A percentile compares a stretch with the other conserved stretches of the same genome.
Evolutionary conservation across 2,888 invertebrate species (phyloP).

Genomic region (Thumatha senex): DNA sequence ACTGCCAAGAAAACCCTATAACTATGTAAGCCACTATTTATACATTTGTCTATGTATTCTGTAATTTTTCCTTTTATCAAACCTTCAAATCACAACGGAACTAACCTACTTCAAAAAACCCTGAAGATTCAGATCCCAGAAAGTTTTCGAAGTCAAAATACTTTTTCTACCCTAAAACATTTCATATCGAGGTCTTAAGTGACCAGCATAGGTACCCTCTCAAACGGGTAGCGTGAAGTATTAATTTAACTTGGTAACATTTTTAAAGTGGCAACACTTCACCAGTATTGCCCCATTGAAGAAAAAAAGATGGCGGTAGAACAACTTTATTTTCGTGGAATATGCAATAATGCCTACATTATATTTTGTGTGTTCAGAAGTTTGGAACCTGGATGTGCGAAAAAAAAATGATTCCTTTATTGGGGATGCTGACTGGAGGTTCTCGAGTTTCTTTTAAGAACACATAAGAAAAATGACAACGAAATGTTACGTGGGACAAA

Average conservation of each 20-base stretch:
- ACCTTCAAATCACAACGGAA: too few relatives aligned
- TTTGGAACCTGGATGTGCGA: conserved; percentile 16
- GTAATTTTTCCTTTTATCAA: too few relatives aligned
- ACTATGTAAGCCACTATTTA: too few relatives aligned
- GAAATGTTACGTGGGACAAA: too few relatives aligned
- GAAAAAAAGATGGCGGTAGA: conserved; percentile 54
- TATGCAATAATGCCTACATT: conserved; percentile 64
- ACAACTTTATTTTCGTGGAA: conserved; percentile 56
- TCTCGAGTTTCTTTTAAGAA: too few relatives aligned
- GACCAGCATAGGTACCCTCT: conserved; percentile 30
- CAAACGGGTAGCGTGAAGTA: conserved; percentile 33
- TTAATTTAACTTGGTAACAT: conserved; percentile 44
- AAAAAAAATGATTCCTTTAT: background rate
- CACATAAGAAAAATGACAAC: too few relatives aligned
- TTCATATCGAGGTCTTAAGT: conserved; percentile 27
- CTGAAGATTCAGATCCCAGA: background rate
- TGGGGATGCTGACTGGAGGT: too few relatives aligned
- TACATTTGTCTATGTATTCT: too few relatives aligned
- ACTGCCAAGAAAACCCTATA: too few relatives aligned
- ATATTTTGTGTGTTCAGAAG: conserved; percentile 48
- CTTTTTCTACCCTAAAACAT: conserved; percentile 4
- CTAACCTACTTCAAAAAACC: too few relatives aligned
- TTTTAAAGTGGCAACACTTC: conserved; percentile 42
- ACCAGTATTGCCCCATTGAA: conserved; percentile 45
- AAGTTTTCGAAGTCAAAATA: background rate